Conservation (phyloP, 2,797 vertebrate species). For the Syndactyla subalaris region DNA sequence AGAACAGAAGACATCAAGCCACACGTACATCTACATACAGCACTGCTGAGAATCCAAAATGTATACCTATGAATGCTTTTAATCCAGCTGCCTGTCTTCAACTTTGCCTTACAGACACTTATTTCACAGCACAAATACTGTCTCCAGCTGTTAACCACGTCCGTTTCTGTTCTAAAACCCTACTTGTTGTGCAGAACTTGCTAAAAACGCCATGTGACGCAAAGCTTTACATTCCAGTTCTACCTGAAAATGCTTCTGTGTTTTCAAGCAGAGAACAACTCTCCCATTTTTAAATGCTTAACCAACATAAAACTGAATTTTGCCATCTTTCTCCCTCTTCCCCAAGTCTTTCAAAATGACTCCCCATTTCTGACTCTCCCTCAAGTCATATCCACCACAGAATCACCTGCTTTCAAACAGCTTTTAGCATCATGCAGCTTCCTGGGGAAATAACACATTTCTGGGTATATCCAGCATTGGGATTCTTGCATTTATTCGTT, state of each 20-base stretch:
- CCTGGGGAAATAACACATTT: not conserved
- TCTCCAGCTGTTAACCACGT: not conserved
- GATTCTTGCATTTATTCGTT: not conserved
- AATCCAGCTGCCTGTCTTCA: not conserved
- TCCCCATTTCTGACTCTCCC: not conserved
- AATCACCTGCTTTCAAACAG: rapidly evolving
- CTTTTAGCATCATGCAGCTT: not conserved
- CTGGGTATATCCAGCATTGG: not conserved
- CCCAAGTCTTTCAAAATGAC: not conserved
- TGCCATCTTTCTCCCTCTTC: not conserved
- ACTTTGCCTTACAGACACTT: not conserved
- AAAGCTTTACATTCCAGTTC: not conserved
- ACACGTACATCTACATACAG: rapidly evolving
- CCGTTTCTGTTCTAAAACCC: not conserved
- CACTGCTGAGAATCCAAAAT: not conserved
- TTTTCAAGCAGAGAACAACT: not conserved
- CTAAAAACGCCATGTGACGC: rapidly evolving
- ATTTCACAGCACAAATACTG: not conserved
- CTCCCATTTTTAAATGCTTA: not conserved
- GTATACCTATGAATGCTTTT: not conserved
- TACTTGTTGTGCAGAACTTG: not conserved
- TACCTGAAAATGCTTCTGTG: not conserved
- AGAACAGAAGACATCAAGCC: not conserved
- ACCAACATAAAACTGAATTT: not conserved
- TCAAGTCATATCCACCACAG: not conserved